These are phyloP conservation scores for Pachycephala philippinensis DNA, from an alignment of 2,113 vertebrate species.

Conservation along the genomic window DNA sequence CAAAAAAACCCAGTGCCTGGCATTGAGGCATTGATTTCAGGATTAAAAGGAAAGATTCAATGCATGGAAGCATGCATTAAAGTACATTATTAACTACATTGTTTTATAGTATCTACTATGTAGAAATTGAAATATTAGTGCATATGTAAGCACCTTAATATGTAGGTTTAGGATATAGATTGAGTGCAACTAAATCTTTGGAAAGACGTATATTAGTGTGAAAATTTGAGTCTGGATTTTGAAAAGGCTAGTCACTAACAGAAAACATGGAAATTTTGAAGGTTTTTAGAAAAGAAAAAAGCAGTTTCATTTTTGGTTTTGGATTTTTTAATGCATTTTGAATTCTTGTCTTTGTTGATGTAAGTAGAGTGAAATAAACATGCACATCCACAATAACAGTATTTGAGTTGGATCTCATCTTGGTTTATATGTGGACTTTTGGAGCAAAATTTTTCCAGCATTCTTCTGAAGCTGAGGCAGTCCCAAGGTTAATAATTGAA, in stretches of 20 bases:
- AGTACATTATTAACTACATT: background rate
- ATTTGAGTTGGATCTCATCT: background rate
- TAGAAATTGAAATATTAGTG: background rate
- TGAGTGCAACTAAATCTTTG: background rate
- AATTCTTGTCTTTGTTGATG: background rate
- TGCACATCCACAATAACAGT: background rate
- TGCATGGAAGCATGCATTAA: background rate
- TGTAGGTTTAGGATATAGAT: background rate
- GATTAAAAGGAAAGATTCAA: background rate
- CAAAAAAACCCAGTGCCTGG: background rate
- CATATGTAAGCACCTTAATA: background rate
- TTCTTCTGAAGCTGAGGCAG: background rate
- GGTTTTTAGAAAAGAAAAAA: background rate
- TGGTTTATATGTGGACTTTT: background rate
- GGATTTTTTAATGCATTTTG: background rate
- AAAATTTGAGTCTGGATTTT: background rate
- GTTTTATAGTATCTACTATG: background rate
- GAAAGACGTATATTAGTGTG: background rate
- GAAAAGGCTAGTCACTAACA: background rate
- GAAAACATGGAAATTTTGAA: background rate
- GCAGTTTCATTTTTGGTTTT: accelerated
- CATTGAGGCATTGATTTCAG: background rate
- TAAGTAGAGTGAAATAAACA: background rate
- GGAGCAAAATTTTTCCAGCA: background rate
- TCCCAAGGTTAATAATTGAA: background rate